phyloP scores from a whole-genome alignment of 2,113 vertebrate species.

The Holacanthus passer region DNA sequence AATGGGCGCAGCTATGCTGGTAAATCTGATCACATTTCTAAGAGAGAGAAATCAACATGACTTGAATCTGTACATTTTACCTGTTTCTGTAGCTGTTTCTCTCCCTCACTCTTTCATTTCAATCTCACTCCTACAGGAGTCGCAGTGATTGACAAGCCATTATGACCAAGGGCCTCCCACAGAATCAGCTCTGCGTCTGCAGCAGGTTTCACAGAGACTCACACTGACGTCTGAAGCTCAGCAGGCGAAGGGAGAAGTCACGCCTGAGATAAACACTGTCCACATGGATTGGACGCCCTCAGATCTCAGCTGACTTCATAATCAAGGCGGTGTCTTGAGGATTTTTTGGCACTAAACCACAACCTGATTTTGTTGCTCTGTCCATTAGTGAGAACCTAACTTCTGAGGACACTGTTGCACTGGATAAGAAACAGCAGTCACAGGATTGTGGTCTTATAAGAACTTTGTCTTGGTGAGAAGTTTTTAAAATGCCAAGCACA shows the following conservation, averaged over 20 bases:
- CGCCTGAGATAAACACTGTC: neutral
- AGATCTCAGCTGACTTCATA: neutral
- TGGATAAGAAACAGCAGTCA: slow-evolving; percentile 25
- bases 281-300: neutral
- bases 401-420: slow-evolving; percentile 37
- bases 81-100: neutral
- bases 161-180: slow-evolving; percentile 83
- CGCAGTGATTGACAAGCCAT: slow-evolving; percentile 93
- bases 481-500: slow-evolving; percentile 42
- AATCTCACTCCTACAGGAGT: slow-evolving; percentile 86
- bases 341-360: neutral
- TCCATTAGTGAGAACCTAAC: neutral
- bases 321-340: neutral
- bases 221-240: slow-evolving; percentile 21
- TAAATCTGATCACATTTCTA: slow-evolving; percentile 59
- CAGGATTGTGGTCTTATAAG: neutral
- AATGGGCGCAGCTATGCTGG: slow-evolving; percentile 97
- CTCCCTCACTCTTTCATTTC: neutral
- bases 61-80: neutral
- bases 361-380: neutral
- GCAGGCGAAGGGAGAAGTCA: neutral
- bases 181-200: neutral
- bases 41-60: neutral
- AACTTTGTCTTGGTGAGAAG: neutral
- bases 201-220: slow-evolving; percentile 7